These are phyloP conservation scores for Scaptomyza parva DNA, from an alignment of 2,888 invertebrate species.

Conservation along the genomic window DNA sequence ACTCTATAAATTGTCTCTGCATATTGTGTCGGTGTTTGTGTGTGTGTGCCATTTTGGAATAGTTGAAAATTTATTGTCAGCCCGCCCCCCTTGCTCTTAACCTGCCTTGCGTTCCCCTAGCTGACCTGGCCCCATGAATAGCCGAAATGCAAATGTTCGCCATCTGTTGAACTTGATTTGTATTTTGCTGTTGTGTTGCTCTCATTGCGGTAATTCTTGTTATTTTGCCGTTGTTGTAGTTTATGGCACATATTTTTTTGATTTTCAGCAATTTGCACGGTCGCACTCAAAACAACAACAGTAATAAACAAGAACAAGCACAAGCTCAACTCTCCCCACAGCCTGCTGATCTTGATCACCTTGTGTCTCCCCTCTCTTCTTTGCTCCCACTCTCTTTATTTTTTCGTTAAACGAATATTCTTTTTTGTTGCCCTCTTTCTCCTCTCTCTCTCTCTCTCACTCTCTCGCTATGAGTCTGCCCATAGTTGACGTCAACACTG, in stretches of 20 bases:
- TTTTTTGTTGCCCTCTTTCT: conserved; percentile 15
- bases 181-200: conserved; percentile 20
- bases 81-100: background rate
- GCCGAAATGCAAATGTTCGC: conserved; percentile 62
- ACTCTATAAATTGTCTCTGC: conserved; percentile 64
- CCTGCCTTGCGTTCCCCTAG: conserved; percentile 9
- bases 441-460: conserved; percentile 25
- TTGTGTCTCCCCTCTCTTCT: conserved; percentile 17
- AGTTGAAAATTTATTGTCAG: conserved; percentile 51
- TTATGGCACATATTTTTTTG: conserved; percentile 52
- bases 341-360: conserved; percentile 31
- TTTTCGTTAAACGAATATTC: conserved; percentile 3
- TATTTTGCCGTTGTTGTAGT: conserved; percentile 24
- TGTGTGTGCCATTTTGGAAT: conserved; percentile 41
- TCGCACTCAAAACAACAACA: conserved; percentile 30
- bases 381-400: conserved; percentile 15
- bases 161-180: conserved; percentile 74
- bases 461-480: conserved; percentile 1
- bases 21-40: conserved; percentile 23
- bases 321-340: conserved; percentile 37
- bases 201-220: conserved; percentile 23
- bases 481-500: conserved; percentile 58
- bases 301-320: conserved; percentile 27
- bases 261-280: conserved; percentile 56
- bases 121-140: conserved; percentile 25